Conservation (phyloP, 2,888 invertebrate species). For the Anagyrus pseudococci region DNA sequence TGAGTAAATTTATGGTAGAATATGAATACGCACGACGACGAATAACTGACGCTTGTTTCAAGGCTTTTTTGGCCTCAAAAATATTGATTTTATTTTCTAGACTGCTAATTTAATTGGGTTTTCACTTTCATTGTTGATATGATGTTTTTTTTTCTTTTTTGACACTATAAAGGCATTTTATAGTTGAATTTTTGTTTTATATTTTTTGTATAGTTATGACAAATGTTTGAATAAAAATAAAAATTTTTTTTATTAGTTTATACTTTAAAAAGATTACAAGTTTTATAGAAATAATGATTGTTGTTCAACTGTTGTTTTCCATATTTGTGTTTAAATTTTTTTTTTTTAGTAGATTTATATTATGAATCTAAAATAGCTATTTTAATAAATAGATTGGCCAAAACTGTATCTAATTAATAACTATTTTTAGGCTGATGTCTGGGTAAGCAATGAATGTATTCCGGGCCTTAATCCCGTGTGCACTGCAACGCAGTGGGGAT, state of each 20-base stretch:
- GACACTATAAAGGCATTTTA: too few relatives aligned
- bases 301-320: not conserved
- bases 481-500: conserved; percentile 65
- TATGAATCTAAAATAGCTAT: not conserved
- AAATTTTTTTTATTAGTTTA: not conserved
- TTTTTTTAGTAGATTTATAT: not conserved
- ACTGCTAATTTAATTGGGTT: too few relatives aligned
- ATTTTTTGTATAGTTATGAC: not conserved
- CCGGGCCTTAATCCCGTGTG: conserved; percentile 67
- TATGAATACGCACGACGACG: too few relatives aligned
- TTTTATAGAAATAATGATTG: not conserved
- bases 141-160: not conserved
- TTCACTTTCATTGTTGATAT: not conserved
- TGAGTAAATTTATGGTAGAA: not conserved
- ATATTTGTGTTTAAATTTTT: not conserved
- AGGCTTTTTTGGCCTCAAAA: too few relatives aligned
- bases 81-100: too few relatives aligned
- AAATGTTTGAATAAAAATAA: not conserved
- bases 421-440: conserved; percentile 64
- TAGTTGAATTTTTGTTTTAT: not conserved
- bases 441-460: conserved; percentile 69
- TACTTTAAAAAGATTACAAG: not conserved
- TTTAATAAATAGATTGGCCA: not conserved
- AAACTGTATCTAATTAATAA: not conserved
- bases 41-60: too few relatives aligned